A percentile compares a stretch with the other conserved stretches of the same genome.
Evolutionary conservation across 2,113 vertebrate genomes (phyloP).

Genomic region (Mesocricetus auratus): DNA sequence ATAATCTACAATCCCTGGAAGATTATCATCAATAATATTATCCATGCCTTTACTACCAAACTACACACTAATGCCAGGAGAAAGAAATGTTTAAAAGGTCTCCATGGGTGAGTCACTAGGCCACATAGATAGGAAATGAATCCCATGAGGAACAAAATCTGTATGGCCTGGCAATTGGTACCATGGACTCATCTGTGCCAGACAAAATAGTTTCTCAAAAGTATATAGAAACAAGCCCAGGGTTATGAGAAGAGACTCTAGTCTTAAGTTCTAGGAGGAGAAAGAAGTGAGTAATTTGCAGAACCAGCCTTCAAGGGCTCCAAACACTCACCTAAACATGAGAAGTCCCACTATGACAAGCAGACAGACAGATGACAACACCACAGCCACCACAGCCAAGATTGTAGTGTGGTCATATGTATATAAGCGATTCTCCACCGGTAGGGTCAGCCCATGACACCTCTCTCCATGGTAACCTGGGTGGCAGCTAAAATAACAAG

Average conservation of each 20-base stretch:
- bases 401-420: slow-evolving; percentile 94
- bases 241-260: background rate
- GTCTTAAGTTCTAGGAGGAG: background rate
- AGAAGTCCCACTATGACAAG: slow-evolving; percentile 94
- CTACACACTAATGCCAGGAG: background rate
- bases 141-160: background rate
- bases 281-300: background rate
- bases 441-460: slow-evolving; percentile 92
- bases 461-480: slow-evolving; percentile 93
- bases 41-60: background rate
- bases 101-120: background rate
- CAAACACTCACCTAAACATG: slow-evolving; percentile 92
- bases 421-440: slow-evolving; percentile 88
- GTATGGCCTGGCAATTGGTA: background rate
- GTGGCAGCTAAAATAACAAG: slow-evolving; percentile 87
- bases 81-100: background rate
- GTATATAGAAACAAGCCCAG: background rate
- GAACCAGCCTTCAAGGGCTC: background rate
- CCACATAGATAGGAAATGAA: slow-evolving; percentile 5
- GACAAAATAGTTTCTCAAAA: background rate
- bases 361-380: slow-evolving; percentile 95
- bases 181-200: background rate
- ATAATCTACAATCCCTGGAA: slow-evolving; percentile 6
- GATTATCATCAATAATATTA: background rate
- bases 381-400: slow-evolving; percentile 94